A percentile compares a stretch with the other conserved stretches of the same genome.
phyloP scores from a whole-genome alignment of 2,113 vertebrate genomes.

The Caracal caracal region DNA sequence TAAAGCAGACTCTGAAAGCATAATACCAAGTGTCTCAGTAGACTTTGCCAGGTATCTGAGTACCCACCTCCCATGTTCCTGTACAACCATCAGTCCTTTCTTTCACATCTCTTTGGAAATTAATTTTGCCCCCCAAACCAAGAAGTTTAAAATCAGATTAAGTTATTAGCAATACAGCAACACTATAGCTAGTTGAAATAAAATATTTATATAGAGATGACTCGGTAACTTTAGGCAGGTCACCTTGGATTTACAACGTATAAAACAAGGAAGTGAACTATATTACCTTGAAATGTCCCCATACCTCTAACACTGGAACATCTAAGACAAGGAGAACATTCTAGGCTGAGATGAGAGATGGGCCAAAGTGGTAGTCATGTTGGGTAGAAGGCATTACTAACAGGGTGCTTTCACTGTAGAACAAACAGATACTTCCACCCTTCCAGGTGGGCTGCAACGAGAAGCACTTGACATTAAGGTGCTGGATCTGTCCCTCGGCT shows the following conservation, averaged over 20 bases:
- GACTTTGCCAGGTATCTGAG: neutral
- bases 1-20: neutral
- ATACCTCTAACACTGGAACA: rapidly evolving
- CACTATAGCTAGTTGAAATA: neutral
- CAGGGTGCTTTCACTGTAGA: neutral
- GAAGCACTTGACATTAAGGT: neutral
- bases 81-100: neutral
- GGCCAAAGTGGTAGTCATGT: rapidly evolving
- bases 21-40: neutral
- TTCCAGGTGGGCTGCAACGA: neutral
- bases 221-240: neutral
- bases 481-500: neutral
- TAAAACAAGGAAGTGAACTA: neutral
- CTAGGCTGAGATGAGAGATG: neutral
- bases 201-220: neutral
- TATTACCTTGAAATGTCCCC: neutral
- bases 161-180: neutral
- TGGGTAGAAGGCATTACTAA: too few species aligned
- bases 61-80: neutral
- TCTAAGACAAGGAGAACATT: neutral
- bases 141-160: neutral
- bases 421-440: neutral
- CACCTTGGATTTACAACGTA: rapidly evolving
- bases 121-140: neutral
- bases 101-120: neutral